A percentile compares a stretch with the other conserved stretches of the same genome.
Conservation (phyloP, 2,888 invertebrate genomes). For the Gandaritis pyraliata region DNA sequence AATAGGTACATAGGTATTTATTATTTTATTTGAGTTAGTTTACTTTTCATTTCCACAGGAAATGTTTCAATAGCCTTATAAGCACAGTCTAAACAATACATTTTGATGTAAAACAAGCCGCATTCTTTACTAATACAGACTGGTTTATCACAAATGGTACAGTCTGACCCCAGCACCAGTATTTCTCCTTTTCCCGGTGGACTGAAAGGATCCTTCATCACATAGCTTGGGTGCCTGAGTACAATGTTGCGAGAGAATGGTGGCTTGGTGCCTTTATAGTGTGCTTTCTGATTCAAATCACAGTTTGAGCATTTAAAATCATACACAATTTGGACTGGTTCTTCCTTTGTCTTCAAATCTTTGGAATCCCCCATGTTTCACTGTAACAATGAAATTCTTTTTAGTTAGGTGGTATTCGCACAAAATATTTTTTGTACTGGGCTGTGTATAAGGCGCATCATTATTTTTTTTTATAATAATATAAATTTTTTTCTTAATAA, state of each 20-base stretch:
- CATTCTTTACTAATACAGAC: slow-evolving; percentile 91
- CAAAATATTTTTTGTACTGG: background rate
- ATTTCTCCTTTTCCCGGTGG: slow-evolving; percentile 90
- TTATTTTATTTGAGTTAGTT: slow-evolving; percentile 74
- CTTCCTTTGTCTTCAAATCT: slow-evolving; percentile 55
- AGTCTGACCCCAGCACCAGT: slow-evolving; percentile 90
- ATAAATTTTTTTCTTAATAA: no score
- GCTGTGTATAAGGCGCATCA: background rate
- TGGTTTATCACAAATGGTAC: slow-evolving; percentile 86
- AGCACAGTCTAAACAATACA: slow-evolving; percentile 90
- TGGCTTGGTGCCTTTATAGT: slow-evolving; percentile 90
- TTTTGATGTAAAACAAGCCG: slow-evolving; percentile 90
- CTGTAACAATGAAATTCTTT: slow-evolving; percentile 52
- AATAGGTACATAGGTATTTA: background rate
- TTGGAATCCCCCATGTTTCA: slow-evolving; percentile 60
- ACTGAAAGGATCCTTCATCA: slow-evolving; percentile 94
- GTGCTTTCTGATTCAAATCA: slow-evolving; percentile 87
- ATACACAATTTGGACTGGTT: slow-evolving; percentile 51
- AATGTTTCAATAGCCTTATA: slow-evolving; percentile 83
- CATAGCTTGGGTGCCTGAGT: slow-evolving; percentile 89
- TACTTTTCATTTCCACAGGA: slow-evolving; percentile 88
- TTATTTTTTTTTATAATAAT: no score
- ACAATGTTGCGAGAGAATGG: slow-evolving; percentile 88
- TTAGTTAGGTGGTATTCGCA: background rate
- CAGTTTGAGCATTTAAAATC: slow-evolving; percentile 88